Base-by-base conservation (phyloP, 2,797 vertebrate species). In the Acipenser ruthenus region DNA sequence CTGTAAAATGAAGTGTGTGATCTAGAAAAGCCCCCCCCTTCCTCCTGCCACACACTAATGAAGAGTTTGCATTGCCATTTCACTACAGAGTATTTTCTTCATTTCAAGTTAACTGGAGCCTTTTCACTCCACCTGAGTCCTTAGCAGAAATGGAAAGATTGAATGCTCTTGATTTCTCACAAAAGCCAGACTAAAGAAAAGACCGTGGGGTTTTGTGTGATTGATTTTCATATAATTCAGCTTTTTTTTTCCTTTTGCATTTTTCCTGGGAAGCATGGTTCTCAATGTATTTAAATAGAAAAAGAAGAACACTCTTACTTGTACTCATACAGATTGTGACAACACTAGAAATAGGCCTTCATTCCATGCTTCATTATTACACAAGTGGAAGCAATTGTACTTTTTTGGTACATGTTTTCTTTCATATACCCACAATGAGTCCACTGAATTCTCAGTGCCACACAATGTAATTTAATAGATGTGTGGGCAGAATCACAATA, bases 101-200 rank as follows among this genome's bases (percentile, higher is more conserved):
- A 37, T 37, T 37, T 37, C 23, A 37, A 67, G 69, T 52, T 67
- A 58, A 67, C 68, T 53, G 51, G 67, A 64, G 13, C 49, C 10
- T 48, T 60, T 56, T 56, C 18, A 55, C 64, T 61, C 64, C 61
- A 48, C 71, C 67, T 52, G 66, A 67, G 69, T 60, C 62, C 37
- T 67, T 65, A 69, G 72, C 70, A 65, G 65, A 71, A 69, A 18
- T 52, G 49, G 53, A 18, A 69, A 56, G 68, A 60, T 49, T 66
- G 56, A 70, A 51, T 65, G 55, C 60, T 62, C 52, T 64, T 47
- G 47, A 60, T 37, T 18, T 5, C 52, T 37, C 23, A 37, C 4
- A 37, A 37, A 63, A 55, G 50, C 65, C 63, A 63, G 62, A 69
- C 65, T 49, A 65, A 10, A 64, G 61, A 58, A 50, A 37, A 37